phyloP scores from a whole-genome alignment of 2,888 invertebrate genomes.

The Flabesymbios commensalis region DNA sequence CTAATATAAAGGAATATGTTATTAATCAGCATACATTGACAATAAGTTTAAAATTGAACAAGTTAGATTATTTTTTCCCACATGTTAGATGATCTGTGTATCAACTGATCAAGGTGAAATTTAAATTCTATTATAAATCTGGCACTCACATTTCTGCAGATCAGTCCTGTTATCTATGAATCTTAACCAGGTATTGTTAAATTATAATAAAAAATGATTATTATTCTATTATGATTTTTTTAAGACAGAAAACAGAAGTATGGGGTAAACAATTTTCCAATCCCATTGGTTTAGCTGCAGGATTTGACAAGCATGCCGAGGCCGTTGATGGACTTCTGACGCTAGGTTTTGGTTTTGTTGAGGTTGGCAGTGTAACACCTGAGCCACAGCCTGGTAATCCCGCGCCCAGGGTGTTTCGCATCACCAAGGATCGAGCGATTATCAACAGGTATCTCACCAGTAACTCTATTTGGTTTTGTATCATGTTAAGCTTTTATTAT shows the following conservation, averaged over 20 bases:
- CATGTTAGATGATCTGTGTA: no score
- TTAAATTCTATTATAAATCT: no score
- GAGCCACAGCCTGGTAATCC: conserved; percentile 90
- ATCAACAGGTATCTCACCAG: conserved; percentile 80
- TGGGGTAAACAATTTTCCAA: conserved; percentile 78
- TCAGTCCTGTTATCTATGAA: no score
- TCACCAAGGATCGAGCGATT: conserved; percentile 82
- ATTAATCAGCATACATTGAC: no score
- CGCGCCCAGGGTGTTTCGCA: conserved; percentile 88
- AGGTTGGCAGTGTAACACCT: conserved; percentile 95
- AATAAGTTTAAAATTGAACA: no score
- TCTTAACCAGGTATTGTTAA: no score
- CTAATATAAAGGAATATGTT: no score
- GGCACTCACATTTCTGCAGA: no score
- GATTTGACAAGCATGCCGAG: conserved; percentile 97
- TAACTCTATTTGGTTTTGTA: no score
- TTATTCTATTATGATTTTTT: neutral
- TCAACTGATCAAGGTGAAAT: no score
- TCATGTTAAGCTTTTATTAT: no score
- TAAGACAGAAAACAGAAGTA: conserved; percentile 71
- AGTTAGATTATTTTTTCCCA: neutral
- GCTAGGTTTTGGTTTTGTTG: conserved; percentile 92
- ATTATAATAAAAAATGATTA: neutral
- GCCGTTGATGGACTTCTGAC: conserved; percentile 79
- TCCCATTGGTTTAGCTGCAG: conserved; percentile 97